Percentiles rank a stretch among this genome's conserved stretches.
These are phyloP conservation scores for Noctilio leporinus DNA, from an alignment of 2,113 vertebrate genomes.

Conservation along the genomic window DNA sequence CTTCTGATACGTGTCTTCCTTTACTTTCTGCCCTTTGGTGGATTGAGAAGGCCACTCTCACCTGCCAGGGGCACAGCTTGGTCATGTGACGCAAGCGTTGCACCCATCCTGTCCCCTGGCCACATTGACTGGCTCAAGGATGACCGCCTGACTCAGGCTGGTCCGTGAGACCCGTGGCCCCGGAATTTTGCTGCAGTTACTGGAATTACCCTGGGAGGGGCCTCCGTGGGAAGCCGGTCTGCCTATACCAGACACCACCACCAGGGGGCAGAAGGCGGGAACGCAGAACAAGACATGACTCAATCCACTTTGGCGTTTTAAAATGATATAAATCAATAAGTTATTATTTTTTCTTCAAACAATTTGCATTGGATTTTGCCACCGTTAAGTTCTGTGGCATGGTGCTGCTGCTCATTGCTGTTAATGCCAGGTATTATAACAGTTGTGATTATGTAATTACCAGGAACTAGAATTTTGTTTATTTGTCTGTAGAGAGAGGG, in stretches of 20 bases:
- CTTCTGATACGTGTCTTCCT: not conserved
- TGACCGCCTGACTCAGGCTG: no score
- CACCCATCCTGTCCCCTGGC: no score
- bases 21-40: not conserved
- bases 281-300: not conserved
- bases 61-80: not conserved
- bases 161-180: not conserved
- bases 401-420: not conserved
- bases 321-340: not conserved
- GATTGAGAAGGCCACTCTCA: not conserved
- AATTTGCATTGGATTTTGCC: not conserved
- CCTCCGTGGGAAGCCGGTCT: not conserved
- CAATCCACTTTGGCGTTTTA: not conserved
- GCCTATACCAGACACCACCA: fast-evolving
- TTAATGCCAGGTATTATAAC: no score
- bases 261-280: not conserved
- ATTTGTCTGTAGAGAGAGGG: no score
- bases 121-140: not conserved
- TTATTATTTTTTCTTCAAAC: not conserved
- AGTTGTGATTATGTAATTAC: not conserved
- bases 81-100: not conserved
- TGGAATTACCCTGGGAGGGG: not conserved
- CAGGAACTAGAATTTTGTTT: not conserved
- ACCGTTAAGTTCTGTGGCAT: fast-evolving
- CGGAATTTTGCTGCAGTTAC: not conserved